phyloP scores from a whole-genome alignment of 2,888 invertebrate genomes.

The Bombylius discolor region DNA sequence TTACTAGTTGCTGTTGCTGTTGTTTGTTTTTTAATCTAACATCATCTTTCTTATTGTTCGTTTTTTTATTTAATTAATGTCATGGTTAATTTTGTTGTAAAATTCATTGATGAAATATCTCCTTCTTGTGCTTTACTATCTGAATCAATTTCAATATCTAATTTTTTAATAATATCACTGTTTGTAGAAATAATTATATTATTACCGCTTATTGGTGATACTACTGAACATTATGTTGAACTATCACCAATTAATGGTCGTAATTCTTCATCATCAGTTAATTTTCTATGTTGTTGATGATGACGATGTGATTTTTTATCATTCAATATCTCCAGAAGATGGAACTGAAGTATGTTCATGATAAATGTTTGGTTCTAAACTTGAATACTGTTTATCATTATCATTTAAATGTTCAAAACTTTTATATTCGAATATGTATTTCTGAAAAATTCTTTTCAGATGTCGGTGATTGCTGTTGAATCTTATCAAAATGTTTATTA shows the following conservation, averaged over 20 bases:
- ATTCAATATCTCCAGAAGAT: slow-evolving; percentile 18
- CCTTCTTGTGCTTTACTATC: background rate
- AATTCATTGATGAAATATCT: no score
- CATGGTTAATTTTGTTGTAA: no score
- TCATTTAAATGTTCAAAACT: slow-evolving; percentile 15
- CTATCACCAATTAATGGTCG: slow-evolving; percentile 27
- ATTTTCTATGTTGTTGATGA: slow-evolving; percentile 12
- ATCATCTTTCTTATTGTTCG: background rate
- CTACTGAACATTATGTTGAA: slow-evolving; percentile 14
- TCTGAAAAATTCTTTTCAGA: no score
- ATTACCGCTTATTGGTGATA: background rate
- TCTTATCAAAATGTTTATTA: no score
- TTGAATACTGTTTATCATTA: slow-evolving; percentile 21
- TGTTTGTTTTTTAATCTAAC: no score
- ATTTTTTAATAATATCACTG: no score
- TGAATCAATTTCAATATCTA: background rate
- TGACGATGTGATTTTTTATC: slow-evolving; percentile 18
- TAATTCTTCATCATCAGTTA: slow-evolving; percentile 30
- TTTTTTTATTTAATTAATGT: background rate
- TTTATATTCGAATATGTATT: background rate
- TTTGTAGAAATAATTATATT: background rate
- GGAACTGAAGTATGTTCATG: slow-evolving; percentile 13
- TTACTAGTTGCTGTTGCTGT: background rate
- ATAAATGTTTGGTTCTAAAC: slow-evolving; percentile 17
- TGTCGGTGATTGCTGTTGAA: no score